phyloP scores from a whole-genome alignment of 2,113 vertebrate species.

The Callorhinus ursinus region DNA sequence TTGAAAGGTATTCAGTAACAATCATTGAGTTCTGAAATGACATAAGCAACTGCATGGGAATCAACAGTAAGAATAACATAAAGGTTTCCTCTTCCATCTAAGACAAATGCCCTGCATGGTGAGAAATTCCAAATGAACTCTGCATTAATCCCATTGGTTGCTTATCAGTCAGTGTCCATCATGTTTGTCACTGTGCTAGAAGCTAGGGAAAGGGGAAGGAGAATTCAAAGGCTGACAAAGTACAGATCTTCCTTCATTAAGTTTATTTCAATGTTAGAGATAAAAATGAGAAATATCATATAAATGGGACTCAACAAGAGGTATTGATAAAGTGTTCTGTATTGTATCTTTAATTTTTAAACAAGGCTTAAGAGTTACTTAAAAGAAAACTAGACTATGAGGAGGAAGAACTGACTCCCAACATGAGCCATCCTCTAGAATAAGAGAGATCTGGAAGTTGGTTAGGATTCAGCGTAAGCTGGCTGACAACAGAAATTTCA shows the following conservation, averaged over 20 bases:
- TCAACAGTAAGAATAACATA: background rate
- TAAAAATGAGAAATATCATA: background rate
- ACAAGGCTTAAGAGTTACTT: background rate
- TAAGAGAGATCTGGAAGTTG: background rate
- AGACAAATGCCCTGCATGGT: background rate
- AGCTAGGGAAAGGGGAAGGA: background rate
- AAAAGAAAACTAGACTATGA: background rate
- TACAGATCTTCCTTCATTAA: background rate
- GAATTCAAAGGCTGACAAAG: background rate
- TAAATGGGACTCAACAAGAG: background rate
- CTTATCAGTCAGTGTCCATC: background rate
- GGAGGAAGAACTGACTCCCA: background rate
- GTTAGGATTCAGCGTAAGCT: background rate
- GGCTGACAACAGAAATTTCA: background rate
- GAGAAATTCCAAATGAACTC: slow-evolving; percentile 8
- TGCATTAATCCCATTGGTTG: background rate
- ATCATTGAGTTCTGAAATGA: slow-evolving; percentile 1
- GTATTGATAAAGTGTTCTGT: background rate
- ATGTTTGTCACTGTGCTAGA: background rate
- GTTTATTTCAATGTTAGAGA: background rate
- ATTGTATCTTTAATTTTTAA: background rate
- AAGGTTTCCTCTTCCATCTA: background rate
- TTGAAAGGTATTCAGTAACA: slow-evolving; percentile 35
- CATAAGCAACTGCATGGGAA: background rate
- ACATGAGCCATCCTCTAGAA: background rate